Evolutionary conservation across 2,888 invertebrate genomes (phyloP), one percentile per base, ranked within the genome.

Genomic region (Pyrochroa serraticornis): DNA sequence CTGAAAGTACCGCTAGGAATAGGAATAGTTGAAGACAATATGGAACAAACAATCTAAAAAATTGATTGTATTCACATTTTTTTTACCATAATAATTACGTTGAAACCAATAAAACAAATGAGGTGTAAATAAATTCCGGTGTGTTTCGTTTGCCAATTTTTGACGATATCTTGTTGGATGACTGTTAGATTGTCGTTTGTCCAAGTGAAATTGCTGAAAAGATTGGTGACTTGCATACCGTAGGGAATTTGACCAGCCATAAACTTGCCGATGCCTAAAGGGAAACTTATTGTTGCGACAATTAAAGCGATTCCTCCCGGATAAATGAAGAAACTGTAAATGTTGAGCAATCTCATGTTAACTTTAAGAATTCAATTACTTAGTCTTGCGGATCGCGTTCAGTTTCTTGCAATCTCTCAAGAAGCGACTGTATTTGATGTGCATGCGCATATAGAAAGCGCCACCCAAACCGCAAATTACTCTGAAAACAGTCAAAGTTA

Each of bases 171-270:
- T 50, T 89, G 88, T 75, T 97, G 93, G 66, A 92, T 90, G 0
- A 93, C 91, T 0, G 89, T 88, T 54, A 93, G 81, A 67, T 91
- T 87, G 6, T 83, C 81, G 68, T 90, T 89, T 0, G 90, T 90
- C 97, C 97, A 98, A 0, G 97, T 95, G 78, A 97, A 96, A 80
- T 98, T 98, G 41, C 94, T 90, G 77, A 99, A 97, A 49, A 99
- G 81, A 7, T 85, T 83, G 30, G 88, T 79, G 46, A 93, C 89
- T 82, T 92, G 76, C 7, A 70, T 70, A 35, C 66, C 70, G 8
- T 66, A 65, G 7, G 66, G 53, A 1, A 93, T 80, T 66, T 84
- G 84, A 0, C 72, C 64, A 0, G 72, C 74, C 50, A 75, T 67
- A 56, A 73, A 76, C 67, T 87, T 87, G 0, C 92, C 92, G 0